phyloP scores from a whole-genome alignment of 2,888 invertebrate genomes.

The Muschampia plurimacula region DNA sequence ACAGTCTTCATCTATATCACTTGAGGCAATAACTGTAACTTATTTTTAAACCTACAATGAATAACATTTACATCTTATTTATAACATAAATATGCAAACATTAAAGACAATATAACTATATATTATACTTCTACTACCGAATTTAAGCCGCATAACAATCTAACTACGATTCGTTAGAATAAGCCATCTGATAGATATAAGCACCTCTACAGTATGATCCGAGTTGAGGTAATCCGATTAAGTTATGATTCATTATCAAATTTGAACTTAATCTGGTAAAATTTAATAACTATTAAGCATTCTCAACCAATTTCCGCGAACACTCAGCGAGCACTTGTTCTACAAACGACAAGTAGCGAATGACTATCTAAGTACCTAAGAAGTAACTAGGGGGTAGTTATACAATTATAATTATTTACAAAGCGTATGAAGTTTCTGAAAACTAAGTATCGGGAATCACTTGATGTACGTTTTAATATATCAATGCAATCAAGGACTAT shows the following conservation, averaged over 20 bases:
- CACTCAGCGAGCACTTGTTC: background rate
- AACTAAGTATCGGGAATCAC: too few relatives aligned
- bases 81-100: too few relatives aligned
- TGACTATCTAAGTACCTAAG: background rate
- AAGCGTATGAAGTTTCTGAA: too few relatives aligned
- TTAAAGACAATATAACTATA: too few relatives aligned
- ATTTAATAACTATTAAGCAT: slow-evolving; percentile 26
- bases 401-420: too few relatives aligned
- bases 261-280: slow-evolving; percentile 16
- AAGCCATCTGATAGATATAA: slow-evolving; percentile 1
- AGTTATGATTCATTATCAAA: slow-evolving; percentile 17
- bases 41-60: too few relatives aligned
- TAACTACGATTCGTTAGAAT: background rate
- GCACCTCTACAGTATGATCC: slow-evolving; percentile 3
- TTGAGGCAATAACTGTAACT: too few relatives aligned
- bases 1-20: too few relatives aligned
- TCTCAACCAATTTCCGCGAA: slow-evolving; percentile 9
- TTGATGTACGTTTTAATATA: too few relatives aligned
- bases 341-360: background rate
- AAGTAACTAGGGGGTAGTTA: too few relatives aligned
- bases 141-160: background rate
- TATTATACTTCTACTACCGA: background rate
- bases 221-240: slow-evolving; percentile 15
- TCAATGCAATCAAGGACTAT: too few relatives aligned
- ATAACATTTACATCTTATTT: too few relatives aligned